Base-by-base conservation (phyloP, 1,140 invertebrate species). In the Drosophila willistoni region DNA sequence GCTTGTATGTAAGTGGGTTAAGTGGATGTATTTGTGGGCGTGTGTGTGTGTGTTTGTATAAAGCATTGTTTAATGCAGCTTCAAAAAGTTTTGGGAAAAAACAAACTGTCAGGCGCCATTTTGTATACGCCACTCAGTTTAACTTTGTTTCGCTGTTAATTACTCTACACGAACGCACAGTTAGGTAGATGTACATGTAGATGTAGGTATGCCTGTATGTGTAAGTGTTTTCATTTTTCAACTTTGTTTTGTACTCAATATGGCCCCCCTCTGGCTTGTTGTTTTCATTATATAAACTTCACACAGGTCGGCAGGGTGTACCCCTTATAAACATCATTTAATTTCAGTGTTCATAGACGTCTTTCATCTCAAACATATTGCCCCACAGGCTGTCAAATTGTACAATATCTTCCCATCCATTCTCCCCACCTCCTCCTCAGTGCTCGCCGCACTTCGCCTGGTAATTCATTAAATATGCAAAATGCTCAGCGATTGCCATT, bases 381-480 rank as follows among this genome's bases (percentile, higher is more conserved):
- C 64, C 72, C 67, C 34, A 63, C 51, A 71, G 79, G 75, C 71
- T 68, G 55, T 65, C 64, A 69, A 71, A 67, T 64, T 64, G 73
- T 55, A 47, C 44, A 54, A 62, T 29, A 25, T 12, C 25, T 10
- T 22, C 10, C 67, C 25, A 44, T 25, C 29, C 6, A 7, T 0
- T 29, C 19, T 7, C 39, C 19, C 17, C 54, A 22, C 14, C 39
- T 61, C 56, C 29, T 3, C 12, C 34, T 25, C 60, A 36, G 6
- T 3, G 10, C 33, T 39, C 34, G 17, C 19, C 14, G 4, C 13
- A 17, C 1, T 10, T 17, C 56, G 5, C 65, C 64, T 64, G 67
- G 65, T 54, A 77, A 79, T 82, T 87, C 85, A 86, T 86, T 79
- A 86, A 86, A 84, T 87, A 89, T 83, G 79, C 67, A 87, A 89